phyloP scores from a whole-genome alignment of 2,113 vertebrate genomes.

The Alethe castanea region DNA sequence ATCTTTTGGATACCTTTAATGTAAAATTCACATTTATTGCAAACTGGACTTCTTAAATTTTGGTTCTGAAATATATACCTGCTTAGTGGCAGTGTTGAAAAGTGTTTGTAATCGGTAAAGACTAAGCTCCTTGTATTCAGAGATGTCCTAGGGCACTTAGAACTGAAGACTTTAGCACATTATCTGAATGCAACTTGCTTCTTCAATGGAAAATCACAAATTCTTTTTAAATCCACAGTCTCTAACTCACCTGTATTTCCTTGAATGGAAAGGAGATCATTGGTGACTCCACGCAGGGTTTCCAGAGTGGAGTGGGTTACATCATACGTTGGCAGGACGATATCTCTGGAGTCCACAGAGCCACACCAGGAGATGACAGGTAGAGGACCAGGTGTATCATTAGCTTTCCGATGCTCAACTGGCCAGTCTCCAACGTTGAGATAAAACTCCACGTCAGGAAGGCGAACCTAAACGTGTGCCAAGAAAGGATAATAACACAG shows the following conservation, averaged over 20 bases:
- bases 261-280: slow-evolving; percentile 91
- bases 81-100: not conserved
- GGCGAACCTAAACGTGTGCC: slow-evolving; percentile 71
- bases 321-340: slow-evolving; percentile 90
- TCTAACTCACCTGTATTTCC: slow-evolving; percentile 85
- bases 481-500: not conserved
- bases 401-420: slow-evolving; percentile 78
- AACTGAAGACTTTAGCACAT: not conserved
- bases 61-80: not conserved
- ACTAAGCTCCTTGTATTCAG: not conserved
- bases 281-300: slow-evolving; percentile 88
- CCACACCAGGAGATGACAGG: slow-evolving; percentile 94
- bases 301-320: slow-evolving; percentile 91
- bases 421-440: slow-evolving; percentile 95
- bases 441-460: slow-evolving; percentile 90
- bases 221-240: not conserved
- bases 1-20: not conserved
- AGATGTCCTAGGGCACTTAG: not conserved
- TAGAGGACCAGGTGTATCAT: slow-evolving; percentile 77
- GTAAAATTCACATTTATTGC: not conserved
- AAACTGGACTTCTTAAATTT: not conserved
- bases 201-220: not conserved
- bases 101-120: not conserved
- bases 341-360: slow-evolving; percentile 84
- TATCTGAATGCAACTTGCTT: not conserved